These are phyloP conservation scores for Nasonia giraulti DNA, from an alignment of 1,140 invertebrate genomes.

Conservation along the genomic window DNA sequence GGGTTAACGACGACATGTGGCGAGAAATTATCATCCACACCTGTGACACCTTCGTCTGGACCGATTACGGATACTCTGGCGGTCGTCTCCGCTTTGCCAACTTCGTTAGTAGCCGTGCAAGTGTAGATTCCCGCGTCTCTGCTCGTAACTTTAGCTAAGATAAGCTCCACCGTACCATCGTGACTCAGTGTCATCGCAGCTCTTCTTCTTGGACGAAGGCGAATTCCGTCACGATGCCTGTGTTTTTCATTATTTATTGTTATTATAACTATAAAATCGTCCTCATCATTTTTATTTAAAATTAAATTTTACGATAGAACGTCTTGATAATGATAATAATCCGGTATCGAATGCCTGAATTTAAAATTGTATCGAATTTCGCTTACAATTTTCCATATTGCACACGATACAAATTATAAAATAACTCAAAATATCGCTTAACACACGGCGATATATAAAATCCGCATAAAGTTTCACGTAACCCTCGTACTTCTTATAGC, in stretches of 20 bases:
- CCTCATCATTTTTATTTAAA: too few species aligned
- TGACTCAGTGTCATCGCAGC: constrained; percentile 84
- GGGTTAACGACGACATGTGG: constrained; percentile 69
- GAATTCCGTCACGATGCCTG: constrained; percentile 81
- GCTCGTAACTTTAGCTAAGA: constrained; percentile 78
- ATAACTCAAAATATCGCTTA: too few species aligned
- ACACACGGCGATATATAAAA: too few species aligned
- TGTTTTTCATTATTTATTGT: not conserved
- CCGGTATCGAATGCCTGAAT: too few species aligned
- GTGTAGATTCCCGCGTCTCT: constrained; percentile 91
- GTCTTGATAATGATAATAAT: too few species aligned
- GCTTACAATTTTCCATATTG: too few species aligned
- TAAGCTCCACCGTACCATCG: constrained; percentile 86
- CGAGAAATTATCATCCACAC: constrained; percentile 38
- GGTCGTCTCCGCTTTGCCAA: constrained; percentile 85
- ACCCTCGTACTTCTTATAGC: too few species aligned
- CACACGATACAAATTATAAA: too few species aligned
- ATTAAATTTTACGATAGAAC: too few species aligned
- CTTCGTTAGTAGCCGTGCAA: constrained; percentile 89
- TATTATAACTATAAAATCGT: too few species aligned
- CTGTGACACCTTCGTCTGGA: constrained; percentile 48
- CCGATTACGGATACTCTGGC: constrained; percentile 80
- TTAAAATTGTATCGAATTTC: too few species aligned
- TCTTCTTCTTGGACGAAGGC: constrained; percentile 83
- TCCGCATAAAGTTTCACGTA: too few species aligned